Percentiles rank a stretch among this genome's conserved stretches.
phyloP scores from a whole-genome alignment of 2,888 invertebrate genomes.

The Lasioglossum morio region DNA sequence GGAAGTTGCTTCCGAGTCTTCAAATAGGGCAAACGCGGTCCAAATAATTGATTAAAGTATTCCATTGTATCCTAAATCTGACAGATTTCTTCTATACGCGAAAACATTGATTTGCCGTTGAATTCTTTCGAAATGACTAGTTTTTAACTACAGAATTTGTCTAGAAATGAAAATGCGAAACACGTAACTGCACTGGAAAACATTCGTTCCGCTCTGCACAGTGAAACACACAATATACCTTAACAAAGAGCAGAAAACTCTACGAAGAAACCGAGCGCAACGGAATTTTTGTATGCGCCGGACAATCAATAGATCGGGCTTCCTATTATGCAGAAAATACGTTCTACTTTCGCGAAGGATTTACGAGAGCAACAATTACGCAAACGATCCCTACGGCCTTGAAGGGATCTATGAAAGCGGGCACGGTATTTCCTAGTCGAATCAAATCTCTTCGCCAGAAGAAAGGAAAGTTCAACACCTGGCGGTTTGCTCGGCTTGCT shows the following conservation, averaged over 20 bases:
- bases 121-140: background rate
- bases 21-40: slow-evolving; percentile 8
- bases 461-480: slow-evolving; percentile 58
- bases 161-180: background rate
- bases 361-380: slow-evolving; percentile 10
- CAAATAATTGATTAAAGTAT: slow-evolving; percentile 6
- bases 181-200: too few relatives aligned
- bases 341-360: slow-evolving; percentile 5
- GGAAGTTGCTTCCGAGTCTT: slow-evolving; percentile 12
- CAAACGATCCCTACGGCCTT: background rate
- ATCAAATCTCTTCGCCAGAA: slow-evolving; percentile 15
- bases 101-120: background rate
- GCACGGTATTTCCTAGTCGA: slow-evolving; percentile 3
- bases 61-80: background rate
- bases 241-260: background rate
- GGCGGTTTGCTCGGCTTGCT: slow-evolving; percentile 33
- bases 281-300: background rate
- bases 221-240: background rate
- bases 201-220: background rate
- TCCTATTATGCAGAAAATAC: background rate
- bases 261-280: background rate
- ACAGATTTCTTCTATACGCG: background rate
- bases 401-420: slow-evolving; percentile 5
- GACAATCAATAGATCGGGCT: background rate
- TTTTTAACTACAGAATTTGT: background rate